Evolutionary conservation across 1,140 invertebrate species (phyloP).

Genomic region (Brachionus rubens): DNA sequence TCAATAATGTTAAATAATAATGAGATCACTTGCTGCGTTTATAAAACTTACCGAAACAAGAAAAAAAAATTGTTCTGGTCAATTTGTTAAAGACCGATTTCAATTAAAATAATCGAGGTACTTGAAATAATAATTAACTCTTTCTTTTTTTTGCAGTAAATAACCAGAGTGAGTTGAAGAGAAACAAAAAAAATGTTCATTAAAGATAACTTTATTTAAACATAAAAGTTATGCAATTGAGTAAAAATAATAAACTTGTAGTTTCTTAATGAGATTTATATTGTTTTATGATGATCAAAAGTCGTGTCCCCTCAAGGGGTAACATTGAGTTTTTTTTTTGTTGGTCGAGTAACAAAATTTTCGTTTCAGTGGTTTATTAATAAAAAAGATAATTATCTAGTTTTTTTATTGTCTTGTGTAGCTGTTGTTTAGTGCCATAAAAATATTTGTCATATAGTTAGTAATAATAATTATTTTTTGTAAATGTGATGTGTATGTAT

Average conservation of each 20-base stretch:
- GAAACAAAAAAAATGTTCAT: background rate
- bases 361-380: too few relatives aligned
- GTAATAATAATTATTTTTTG: too few relatives aligned
- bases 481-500: too few relatives aligned
- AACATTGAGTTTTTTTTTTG: too few relatives aligned
- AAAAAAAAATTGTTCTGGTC: slow-evolving; percentile 4
- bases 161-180: too few relatives aligned
- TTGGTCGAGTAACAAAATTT: too few relatives aligned
- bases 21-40: background rate
- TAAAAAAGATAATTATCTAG: too few relatives aligned
- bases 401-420: too few relatives aligned
- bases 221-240: slow-evolving; percentile 38
- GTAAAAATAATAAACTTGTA: background rate
- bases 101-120: slow-evolving; percentile 36
- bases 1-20: slow-evolving; percentile 28
- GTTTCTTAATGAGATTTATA: slow-evolving; percentile 11
- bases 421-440: too few relatives aligned
- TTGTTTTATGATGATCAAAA: background rate
- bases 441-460: too few relatives aligned
- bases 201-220: background rate
- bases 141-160: too few relatives aligned
- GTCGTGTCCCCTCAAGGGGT: too few relatives aligned
- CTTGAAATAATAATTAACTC: slow-evolving; percentile 27
- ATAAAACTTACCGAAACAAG: slow-evolving; percentile 5
- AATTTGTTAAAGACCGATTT: slow-evolving; percentile 23